Base-by-base conservation (phyloP, 1,140 invertebrate genomes). In the Cyclina sinensis region DNA sequence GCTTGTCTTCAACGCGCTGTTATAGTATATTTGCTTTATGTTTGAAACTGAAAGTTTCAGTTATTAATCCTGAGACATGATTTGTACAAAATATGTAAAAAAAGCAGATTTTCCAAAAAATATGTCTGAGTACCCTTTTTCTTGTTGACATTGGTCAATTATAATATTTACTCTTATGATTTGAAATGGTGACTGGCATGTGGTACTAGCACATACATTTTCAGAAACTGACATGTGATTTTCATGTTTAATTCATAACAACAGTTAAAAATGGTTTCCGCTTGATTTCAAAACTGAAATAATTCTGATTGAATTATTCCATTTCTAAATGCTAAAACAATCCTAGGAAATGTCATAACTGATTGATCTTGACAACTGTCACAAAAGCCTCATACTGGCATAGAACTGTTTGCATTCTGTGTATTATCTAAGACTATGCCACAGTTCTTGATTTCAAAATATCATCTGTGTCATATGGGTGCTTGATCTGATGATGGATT, bases 401-500 rank as follows among this genome's bases (percentile, higher is more conserved):
- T 62, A 81, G 65, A 39, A 43, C 79, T 54, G 51, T 51, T n/a
- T 32, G 65, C 65, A 76, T 86, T 74, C 39, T 74, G 83, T 68
- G 70, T 74, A 74, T 59, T 73, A 57, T 86, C 39, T 57, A 48
- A 70, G 83, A 86, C 65, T 86, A 48, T 39, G 32, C 57, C 27
- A 39, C 59, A 24, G 51, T 30, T 68, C 43, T 24, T 76, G 24
- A 35, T 57, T 70, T 70, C 27, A 24, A 73, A 73, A 68, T 86
- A 73, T 57, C 62, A 59, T 74, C 83, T 24, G 16, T 37, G 83
- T 86, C 83, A 86, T 21, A 35, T 46, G 70, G 70, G 83, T 86
- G 83, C 83, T 86, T 86, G 65, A 86, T 73, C 43, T 51, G 27
- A 73, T 54, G 83, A 74, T 74, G 30, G 83, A 86, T 86, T 86